A percentile compares a stretch with the other conserved stretches of the same genome.
Evolutionary conservation across 2,797 vertebrate species (phyloP).

Genomic region (Xiphorhynchus erythropygius): DNA sequence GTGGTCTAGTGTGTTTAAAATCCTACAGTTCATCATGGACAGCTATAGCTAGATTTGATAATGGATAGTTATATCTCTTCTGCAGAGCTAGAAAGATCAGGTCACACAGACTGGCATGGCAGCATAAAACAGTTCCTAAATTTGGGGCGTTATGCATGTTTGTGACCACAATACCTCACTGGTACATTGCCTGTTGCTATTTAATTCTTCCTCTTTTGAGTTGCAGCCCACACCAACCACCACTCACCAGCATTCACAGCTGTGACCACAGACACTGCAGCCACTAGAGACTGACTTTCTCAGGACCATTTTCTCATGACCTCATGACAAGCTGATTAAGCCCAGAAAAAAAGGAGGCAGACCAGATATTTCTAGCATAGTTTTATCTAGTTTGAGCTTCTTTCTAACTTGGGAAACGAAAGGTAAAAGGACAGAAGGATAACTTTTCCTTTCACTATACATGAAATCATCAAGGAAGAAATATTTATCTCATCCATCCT

Average conservation of each 20-base stretch:
- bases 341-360: background rate
- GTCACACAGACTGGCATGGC: background rate
- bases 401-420: background rate
- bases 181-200: background rate
- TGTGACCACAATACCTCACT: background rate
- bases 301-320: background rate
- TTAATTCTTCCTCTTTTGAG: background rate
- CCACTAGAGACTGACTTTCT: background rate
- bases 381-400: background rate
- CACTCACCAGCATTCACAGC: background rate
- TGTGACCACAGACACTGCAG: background rate
- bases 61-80: background rate
- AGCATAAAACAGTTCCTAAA: background rate
- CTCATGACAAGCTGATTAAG: background rate
- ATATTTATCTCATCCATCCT: background rate
- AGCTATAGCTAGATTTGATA: background rate
- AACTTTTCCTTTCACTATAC: background rate
- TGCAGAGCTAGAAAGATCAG: background rate
- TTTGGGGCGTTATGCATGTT: background rate
- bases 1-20: background rate
- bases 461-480: background rate
- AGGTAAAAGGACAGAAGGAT: background rate
- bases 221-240: background rate
- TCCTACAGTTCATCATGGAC: background rate
- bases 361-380: background rate